phyloP scores from a whole-genome alignment of 2,113 vertebrate genomes.

The Varanus salvator region DNA sequence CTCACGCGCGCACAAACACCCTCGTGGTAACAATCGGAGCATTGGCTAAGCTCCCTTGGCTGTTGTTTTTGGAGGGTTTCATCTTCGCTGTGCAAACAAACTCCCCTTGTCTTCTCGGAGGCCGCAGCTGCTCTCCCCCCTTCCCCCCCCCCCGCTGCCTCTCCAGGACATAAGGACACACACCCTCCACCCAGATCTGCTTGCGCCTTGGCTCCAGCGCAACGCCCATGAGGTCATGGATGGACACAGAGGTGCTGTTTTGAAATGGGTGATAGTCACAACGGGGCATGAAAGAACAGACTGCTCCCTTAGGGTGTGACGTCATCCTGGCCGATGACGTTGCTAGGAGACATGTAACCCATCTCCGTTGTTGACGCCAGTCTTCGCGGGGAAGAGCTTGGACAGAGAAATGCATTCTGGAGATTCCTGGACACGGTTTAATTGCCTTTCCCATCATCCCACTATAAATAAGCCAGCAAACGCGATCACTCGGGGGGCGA shows the following conservation, averaged over 20 bases:
- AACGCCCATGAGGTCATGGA: constrained; percentile 24
- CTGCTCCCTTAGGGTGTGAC: background rate
- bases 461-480: constrained; percentile 59
- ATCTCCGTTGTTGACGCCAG: constrained; percentile 6
- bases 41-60: background rate
- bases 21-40: constrained; percentile 10
- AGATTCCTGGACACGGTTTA: constrained; percentile 41
- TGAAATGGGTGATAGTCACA: background rate
- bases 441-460: constrained; percentile 12
- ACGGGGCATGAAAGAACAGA: constrained; percentile 8
- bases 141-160: background rate
- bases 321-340: background rate
- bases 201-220: constrained; percentile 24
- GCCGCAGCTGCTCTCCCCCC: constrained; percentile 24
- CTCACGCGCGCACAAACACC: background rate
- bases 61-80: background rate
- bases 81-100: constrained; percentile 25
- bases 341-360: background rate
- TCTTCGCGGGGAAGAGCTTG: background rate
- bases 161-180: too few relatives aligned
- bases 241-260: background rate
- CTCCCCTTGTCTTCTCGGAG: constrained; percentile 43
- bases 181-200: background rate
- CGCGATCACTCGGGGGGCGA: background rate
- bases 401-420: background rate